Evolutionary conservation across 2,797 vertebrate genomes (phyloP).

Genomic region (Coranthus polyacanthus): DNA sequence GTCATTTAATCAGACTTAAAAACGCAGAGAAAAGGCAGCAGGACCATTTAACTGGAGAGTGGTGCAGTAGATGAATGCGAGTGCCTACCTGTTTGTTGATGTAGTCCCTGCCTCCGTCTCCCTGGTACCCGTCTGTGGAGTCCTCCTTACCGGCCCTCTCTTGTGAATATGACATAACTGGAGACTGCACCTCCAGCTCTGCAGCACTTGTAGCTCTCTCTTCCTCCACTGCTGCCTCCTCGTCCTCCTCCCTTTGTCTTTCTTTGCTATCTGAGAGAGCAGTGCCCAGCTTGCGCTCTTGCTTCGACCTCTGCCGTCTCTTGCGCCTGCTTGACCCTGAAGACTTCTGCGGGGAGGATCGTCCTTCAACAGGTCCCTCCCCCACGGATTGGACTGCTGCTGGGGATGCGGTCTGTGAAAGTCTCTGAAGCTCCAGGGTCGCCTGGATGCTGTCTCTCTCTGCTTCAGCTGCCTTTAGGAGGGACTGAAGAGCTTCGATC

Average conservation of each 20-base stretch:
- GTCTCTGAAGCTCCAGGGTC: constrained; percentile 65
- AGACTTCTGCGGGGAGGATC: constrained; percentile 64
- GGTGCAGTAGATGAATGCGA: constrained; percentile 45
- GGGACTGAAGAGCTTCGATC: constrained; percentile 70
- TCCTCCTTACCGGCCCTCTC: constrained; percentile 68
- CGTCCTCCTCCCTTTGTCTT: constrained; percentile 69
- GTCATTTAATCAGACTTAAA: constrained; percentile 50
- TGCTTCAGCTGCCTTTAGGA: constrained; percentile 55
- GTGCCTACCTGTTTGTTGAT: constrained; percentile 69
- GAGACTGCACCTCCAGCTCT: constrained; percentile 74
- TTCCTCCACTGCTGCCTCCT: constrained; percentile 67
- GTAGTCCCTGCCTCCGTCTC: constrained; percentile 68
- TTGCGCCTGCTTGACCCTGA: constrained; percentile 80
- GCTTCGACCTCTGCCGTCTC: constrained; percentile 85
- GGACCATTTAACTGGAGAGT: constrained; percentile 10
- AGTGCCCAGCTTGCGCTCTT: constrained; percentile 81
- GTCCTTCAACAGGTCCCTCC: constrained; percentile 73
- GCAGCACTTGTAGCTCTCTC: constrained; percentile 75
- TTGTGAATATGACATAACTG: constrained; percentile 64
- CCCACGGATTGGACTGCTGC: constrained; percentile 56
- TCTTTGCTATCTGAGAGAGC: constrained; percentile 59
- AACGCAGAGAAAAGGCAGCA: constrained; percentile 28
- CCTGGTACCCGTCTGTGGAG: constrained; percentile 69
- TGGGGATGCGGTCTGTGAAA: constrained; percentile 57
- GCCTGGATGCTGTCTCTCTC: constrained; percentile 65